Percentiles rank a stretch among this genome's conserved stretches.
Conservation (phyloP, 2,113 vertebrate species). For the Tinamus guttatus region DNA sequence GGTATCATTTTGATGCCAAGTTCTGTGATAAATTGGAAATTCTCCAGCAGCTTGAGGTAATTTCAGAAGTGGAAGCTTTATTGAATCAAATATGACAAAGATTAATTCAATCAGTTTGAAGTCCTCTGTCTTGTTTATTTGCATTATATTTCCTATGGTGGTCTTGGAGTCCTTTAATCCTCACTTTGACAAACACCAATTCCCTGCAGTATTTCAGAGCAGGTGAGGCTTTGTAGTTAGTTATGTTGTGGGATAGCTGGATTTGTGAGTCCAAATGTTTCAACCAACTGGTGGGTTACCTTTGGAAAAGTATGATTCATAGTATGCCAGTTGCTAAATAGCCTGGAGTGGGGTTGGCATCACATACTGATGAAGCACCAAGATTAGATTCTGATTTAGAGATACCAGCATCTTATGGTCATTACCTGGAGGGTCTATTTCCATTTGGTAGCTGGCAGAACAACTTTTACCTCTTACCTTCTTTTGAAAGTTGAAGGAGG, state of each 20-base stretch:
- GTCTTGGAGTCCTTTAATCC: not conserved
- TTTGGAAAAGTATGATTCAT: not conserved
- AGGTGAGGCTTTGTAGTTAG: not conserved
- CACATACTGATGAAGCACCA: not conserved
- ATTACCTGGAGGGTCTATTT: not conserved
- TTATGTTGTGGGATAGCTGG: not conserved
- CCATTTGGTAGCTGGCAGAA: not conserved
- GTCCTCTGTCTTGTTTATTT: not conserved
- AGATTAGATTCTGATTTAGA: not conserved
- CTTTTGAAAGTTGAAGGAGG: not conserved
- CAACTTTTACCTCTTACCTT: not conserved
- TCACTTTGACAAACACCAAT: not conserved
- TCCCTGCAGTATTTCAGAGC: not conserved
- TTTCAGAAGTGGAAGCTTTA: constrained; percentile 4
- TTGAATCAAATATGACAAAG: not conserved
- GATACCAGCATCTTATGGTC: not conserved
- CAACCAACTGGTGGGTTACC: not conserved
- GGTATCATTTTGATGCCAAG: not conserved
- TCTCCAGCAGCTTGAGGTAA: not conserved
- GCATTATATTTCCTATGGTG: not conserved
- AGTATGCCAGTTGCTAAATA: fast-evolving
- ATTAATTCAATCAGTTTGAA: not conserved
- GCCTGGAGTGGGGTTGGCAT: not conserved
- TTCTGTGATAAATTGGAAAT: not conserved
- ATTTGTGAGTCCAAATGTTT: not conserved